Percentiles rank a stretch among this genome's conserved stretches.
Evolutionary conservation across 1,140 invertebrate species (phyloP).

Genomic region (Phthorimaea operculella): DNA sequence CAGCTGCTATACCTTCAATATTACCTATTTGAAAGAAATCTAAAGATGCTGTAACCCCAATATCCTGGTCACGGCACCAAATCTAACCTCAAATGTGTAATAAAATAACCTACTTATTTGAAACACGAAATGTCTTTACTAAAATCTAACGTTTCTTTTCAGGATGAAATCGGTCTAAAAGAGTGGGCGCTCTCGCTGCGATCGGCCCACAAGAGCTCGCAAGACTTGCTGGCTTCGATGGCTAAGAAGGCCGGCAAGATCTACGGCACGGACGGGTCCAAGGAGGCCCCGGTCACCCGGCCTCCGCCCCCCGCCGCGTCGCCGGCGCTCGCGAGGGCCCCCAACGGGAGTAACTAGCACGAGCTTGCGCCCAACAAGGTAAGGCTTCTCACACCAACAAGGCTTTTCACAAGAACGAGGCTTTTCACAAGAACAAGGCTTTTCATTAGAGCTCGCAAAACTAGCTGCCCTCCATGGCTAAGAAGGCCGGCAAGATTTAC

Average conservation of each 20-base stretch:
- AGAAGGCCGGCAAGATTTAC: constrained; percentile 96
- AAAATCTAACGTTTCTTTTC: constrained; percentile 22
- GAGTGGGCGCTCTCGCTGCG: constrained; percentile 93
- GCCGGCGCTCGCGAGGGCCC: constrained; percentile 33
- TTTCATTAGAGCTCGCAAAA: constrained; percentile 93
- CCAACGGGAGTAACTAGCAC: constrained; percentile 66
- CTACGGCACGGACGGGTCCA: constrained; percentile 81
- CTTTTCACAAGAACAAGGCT: too few relatives aligned
- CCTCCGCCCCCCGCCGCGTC: constrained; percentile 33
- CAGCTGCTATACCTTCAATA: too few relatives aligned
- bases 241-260: constrained; percentile 97
- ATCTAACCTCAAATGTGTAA: too few relatives aligned
- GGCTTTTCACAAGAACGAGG: too few relatives aligned
- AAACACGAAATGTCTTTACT: too few relatives aligned
- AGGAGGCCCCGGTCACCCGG: constrained; percentile 30
- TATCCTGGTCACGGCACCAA: too few relatives aligned
- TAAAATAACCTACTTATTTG: too few relatives aligned
- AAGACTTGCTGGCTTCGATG: constrained; percentile 92
- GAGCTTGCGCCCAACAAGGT: constrained; percentile 55
- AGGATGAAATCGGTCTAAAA: constrained; percentile 95
- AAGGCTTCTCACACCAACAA: too few relatives aligned
- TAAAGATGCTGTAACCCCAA: too few relatives aligned
- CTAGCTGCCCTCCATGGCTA: constrained; percentile 92
- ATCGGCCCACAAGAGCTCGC: constrained; percentile 91
- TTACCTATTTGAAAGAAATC: too few relatives aligned